A percentile compares a stretch with the other conserved stretches of the same genome.
Conservation (phyloP, 2,797 vertebrate species). For the Pseudochirops cupreus region DNA sequence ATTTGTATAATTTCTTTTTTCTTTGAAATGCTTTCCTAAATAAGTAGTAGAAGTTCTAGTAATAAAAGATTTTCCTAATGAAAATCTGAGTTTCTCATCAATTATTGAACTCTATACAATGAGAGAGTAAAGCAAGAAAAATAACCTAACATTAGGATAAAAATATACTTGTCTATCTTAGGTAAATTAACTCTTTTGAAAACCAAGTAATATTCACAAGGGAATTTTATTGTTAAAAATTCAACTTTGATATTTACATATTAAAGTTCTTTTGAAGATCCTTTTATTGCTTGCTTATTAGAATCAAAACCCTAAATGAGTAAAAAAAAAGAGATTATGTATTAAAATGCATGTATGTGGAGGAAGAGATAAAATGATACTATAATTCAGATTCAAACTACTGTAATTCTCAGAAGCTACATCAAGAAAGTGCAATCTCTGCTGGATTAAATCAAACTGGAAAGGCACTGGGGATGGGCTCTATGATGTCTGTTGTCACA, state of each 20-base stretch:
- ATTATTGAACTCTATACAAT: background rate
- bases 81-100: background rate
- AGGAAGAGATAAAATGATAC: background rate
- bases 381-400: background rate
- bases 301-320: background rate
- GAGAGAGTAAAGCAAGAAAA: background rate
- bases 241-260: background rate
- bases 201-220: background rate
- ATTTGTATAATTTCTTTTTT: background rate
- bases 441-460: background rate
- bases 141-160: slow-evolving; percentile 7
- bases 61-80: background rate
- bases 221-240: background rate
- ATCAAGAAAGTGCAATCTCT: background rate
- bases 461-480: background rate
- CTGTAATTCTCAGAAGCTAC: background rate
- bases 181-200: slow-evolving; percentile 21
- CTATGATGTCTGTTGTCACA: background rate
- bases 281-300: background rate
- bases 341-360: background rate
- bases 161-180: background rate
- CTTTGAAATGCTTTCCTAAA: background rate
- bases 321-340: background rate
- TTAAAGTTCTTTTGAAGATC: background rate
- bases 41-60: background rate